Evolutionary conservation across 2,113 vertebrate species (phyloP).

Genomic region (Rallus limicola): DNA sequence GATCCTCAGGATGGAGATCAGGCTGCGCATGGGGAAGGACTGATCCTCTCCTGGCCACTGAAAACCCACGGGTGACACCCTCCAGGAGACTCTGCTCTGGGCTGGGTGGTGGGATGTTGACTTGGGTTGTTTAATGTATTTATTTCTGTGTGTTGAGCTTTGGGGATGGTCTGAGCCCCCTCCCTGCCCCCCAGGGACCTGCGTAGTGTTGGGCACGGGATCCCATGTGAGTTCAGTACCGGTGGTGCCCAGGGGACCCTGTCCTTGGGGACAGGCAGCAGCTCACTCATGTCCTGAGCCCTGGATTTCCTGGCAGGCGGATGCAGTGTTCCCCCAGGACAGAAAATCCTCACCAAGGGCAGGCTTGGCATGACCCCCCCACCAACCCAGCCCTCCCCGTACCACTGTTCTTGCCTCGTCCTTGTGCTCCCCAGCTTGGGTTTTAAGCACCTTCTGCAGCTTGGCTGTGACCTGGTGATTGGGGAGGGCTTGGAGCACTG

Average conservation of each 20-base stretch:
- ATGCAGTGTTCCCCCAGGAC: accelerated
- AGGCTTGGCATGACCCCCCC: accelerated
- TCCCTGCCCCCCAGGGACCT: too few species aligned
- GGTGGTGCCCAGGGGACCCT: not conserved
- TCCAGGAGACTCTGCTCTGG: not conserved
- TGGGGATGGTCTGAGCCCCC: not conserved
- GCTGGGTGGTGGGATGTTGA: accelerated
- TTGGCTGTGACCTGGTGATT: not conserved
- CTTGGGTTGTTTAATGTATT: not conserved
- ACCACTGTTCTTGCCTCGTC: not conserved
- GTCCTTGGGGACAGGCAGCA: not conserved
- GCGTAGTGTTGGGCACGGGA: accelerated
- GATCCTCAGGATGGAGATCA: slow-evolving; percentile 90
- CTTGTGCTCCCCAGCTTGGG: not conserved
- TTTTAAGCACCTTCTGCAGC: not conserved
- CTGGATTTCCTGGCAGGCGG: not conserved
- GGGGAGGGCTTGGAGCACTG: not conserved
- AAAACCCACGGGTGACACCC: accelerated
- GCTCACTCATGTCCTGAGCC: not conserved
- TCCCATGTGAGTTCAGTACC: not conserved
- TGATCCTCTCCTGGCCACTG: not conserved
- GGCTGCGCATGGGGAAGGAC: slow-evolving; percentile 57
- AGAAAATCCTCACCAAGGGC: not conserved
- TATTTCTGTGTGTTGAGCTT: not conserved
- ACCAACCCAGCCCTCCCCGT: accelerated